A percentile compares a stretch with the other conserved stretches of the same genome.
Conservation (phyloP, 2,888 invertebrate species). For the Branchinecta sandiegonensis region DNA sequence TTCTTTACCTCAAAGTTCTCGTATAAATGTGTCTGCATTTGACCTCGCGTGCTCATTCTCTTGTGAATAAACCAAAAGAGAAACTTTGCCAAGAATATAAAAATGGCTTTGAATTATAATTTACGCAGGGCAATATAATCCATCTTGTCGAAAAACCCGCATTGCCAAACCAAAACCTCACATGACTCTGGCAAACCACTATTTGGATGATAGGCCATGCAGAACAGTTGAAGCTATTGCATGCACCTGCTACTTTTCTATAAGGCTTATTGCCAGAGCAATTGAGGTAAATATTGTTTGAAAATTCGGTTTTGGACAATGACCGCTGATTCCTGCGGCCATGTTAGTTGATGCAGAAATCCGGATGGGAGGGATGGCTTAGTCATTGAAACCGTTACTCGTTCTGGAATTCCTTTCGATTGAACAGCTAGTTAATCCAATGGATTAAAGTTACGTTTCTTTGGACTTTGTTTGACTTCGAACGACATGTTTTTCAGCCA, state of each 20-base stretch:
- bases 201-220: constrained; percentile 10
- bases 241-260: constrained; percentile 15
- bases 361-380: constrained; percentile 5
- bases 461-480: too few relatives aligned
- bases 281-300: constrained; percentile 13
- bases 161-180: constrained; percentile 13
- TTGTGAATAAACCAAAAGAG: background rate
- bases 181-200: constrained; percentile 13
- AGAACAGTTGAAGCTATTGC: constrained; percentile 9
- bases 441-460: too few relatives aligned
- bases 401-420: background rate
- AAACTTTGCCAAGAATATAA: constrained; percentile 12
- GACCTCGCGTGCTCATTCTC: constrained; percentile 12
- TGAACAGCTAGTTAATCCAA: too few relatives aligned
- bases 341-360: background rate
- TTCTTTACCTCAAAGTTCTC: too few relatives aligned
- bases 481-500: too few relatives aligned
- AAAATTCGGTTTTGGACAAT: constrained; percentile 16
- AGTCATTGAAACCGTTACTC: background rate
- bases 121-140: constrained; percentile 14
- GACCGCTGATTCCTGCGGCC: background rate
- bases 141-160: background rate
- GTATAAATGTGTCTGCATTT: background rate
- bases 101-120: constrained; percentile 11
- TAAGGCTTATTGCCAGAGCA: constrained; percentile 14